Evolutionary conservation across 2,113 vertebrate species (phyloP).

Genomic region (Parus major): DNA sequence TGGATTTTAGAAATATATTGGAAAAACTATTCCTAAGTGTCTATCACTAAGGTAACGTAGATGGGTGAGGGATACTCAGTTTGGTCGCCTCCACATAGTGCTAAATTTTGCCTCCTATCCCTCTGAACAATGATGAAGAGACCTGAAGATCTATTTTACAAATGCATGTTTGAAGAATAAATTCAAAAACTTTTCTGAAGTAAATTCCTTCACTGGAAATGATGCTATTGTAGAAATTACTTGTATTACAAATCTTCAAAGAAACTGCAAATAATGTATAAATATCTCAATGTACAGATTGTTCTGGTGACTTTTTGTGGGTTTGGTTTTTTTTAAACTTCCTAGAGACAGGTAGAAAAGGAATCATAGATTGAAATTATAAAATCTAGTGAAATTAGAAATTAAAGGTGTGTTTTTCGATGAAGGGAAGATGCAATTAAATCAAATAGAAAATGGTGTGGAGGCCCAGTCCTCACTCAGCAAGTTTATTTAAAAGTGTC

Average conservation of each 20-base stretch:
- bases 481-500: background rate
- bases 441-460: background rate
- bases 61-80: rapidly evolving
- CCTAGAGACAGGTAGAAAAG: background rate
- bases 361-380: background rate
- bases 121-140: background rate
- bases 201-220: background rate
- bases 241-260: background rate
- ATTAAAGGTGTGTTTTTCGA: background rate
- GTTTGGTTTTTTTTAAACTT: background rate
- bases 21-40: background rate
- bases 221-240: background rate
- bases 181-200: background rate
- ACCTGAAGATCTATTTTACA: background rate
- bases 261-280: background rate
- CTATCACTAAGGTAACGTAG: rapidly evolving
- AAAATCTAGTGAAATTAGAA: background rate
- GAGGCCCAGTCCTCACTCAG: rapidly evolving
- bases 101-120: background rate
- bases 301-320: background rate
- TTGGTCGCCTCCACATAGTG: background rate
- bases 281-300: background rate
- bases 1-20: background rate
- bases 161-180: background rate
- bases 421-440: background rate